A percentile compares a stretch with the other conserved stretches of the same genome.
Conservation (phyloP, 92 coral and sea anemone genomes). For the Desmophyllum pertusum region DNA sequence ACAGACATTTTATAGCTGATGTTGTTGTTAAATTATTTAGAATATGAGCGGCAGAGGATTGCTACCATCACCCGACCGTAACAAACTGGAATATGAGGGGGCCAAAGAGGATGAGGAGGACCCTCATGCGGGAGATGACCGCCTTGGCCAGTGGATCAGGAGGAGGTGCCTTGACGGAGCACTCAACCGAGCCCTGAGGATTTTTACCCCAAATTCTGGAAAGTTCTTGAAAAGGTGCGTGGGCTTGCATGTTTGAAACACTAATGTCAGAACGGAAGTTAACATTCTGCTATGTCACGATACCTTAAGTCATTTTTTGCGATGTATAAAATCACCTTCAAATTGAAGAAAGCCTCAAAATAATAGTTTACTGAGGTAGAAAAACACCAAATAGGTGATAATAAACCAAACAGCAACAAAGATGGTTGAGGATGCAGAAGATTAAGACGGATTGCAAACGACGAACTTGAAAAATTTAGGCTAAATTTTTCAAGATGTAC, state of each 20-base stretch:
- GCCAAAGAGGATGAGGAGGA: conserved; percentile 57
- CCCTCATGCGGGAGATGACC: conserved; percentile 58
- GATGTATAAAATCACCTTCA: no score
- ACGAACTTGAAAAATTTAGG: no score
- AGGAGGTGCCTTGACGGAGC: conserved; percentile 97
- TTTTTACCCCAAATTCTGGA: conserved; percentile 93
- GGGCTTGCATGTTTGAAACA: background rate
- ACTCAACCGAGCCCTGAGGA: conserved; percentile 93
- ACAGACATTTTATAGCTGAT: background rate
- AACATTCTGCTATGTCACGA: background rate
- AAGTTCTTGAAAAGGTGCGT: conserved; percentile 87
- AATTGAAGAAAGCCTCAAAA: no score
- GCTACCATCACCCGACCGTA: conserved; percentile 24
- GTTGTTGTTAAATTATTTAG: conserved; percentile 15
- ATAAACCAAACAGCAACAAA: no score
- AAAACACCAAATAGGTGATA: no score
- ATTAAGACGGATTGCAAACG: no score
- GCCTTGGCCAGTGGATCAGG: conserved; percentile 93
- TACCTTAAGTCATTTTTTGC: no score
- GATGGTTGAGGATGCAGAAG: no score
- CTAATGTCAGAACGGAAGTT: background rate
- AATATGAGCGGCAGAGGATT: conserved; percentile 50
- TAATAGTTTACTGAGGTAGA: no score
- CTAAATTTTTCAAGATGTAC: no score
- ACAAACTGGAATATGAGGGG: conserved; percentile 3